A percentile compares a stretch with the other conserved stretches of the same genome.
Evolutionary conservation across 2,113 vertebrate species (phyloP).

Genomic region (Etheostoma cragini): DNA sequence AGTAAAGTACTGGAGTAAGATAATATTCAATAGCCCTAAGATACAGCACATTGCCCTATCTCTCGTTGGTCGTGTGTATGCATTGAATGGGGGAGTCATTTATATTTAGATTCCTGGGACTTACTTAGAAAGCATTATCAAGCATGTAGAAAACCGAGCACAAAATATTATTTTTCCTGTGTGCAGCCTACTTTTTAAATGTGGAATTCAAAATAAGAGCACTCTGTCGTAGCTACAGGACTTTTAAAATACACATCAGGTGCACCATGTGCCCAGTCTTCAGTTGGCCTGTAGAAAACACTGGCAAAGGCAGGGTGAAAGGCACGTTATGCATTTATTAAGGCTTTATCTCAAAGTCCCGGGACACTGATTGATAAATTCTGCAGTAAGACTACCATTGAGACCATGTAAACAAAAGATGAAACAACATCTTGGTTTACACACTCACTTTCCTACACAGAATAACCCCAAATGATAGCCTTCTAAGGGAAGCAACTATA

Average conservation of each 20-base stretch:
- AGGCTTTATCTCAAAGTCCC: conserved; percentile 39
- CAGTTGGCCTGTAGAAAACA: conserved; percentile 46
- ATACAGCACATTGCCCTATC: conserved; percentile 52
- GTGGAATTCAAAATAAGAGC: conserved; percentile 50
- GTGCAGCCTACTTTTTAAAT: conserved; percentile 39
- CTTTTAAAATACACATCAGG: conserved; percentile 63
- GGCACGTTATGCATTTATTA: conserved; percentile 40
- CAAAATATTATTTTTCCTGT: conserved; percentile 47
- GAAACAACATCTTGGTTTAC: conserved; percentile 30
- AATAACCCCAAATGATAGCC: conserved; percentile 42
- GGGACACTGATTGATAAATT: conserved; percentile 46
- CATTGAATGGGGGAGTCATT: conserved; percentile 52
- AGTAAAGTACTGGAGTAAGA: conserved; percentile 59
- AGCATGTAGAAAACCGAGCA: conserved; percentile 46
- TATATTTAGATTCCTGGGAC: conserved; percentile 59
- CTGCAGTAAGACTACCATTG: conserved; percentile 23
- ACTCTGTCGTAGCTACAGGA: conserved; percentile 39
- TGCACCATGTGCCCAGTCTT: conserved; percentile 45
- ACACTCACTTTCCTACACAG: conserved; percentile 29
- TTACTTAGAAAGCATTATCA: conserved; percentile 58
- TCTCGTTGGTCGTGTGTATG: conserved; percentile 58
- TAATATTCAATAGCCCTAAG: conserved; percentile 68
- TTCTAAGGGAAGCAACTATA: conserved; percentile 39
- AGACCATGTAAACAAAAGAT: conserved; percentile 47
- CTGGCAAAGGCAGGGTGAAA: conserved; percentile 27